A percentile compares a stretch with the other conserved stretches of the same genome.
phyloP scores from a whole-genome alignment of 2,888 invertebrate species.

The Folsomia manolachei region DNA sequence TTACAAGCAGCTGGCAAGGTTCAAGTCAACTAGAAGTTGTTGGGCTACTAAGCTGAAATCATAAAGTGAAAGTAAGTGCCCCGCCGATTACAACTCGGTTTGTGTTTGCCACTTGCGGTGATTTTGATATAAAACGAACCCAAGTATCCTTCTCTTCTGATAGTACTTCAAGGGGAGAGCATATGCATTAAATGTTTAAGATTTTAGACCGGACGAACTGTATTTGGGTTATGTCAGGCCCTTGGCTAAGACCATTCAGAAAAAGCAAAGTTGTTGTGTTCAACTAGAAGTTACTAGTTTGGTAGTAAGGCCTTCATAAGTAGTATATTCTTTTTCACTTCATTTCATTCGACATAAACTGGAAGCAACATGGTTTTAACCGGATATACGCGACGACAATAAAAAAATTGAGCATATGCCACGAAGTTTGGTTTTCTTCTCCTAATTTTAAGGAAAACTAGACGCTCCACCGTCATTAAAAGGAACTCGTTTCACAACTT shows the following conservation, averaged over 20 bases:
- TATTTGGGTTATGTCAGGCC: too few relatives aligned
- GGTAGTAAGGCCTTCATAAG: neutral
- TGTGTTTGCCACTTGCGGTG: too few relatives aligned
- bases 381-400: neutral
- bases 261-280: neutral
- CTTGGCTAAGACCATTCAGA: too few relatives aligned
- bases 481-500: neutral
- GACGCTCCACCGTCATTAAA: too few relatives aligned
- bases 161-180: neutral
- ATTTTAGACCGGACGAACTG: too few relatives aligned
- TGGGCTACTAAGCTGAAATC: too few relatives aligned
- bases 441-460: too few relatives aligned
- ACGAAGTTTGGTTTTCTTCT: too few relatives aligned
- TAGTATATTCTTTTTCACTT: too few relatives aligned
- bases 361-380: neutral
- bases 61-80: neutral
- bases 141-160: neutral
- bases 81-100: neutral
- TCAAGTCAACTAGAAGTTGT: too few relatives aligned
- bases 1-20: neutral
- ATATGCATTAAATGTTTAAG: neutral
- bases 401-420: neutral
- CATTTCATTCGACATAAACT: slow-evolving; percentile 3
- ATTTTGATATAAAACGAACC: too few relatives aligned
- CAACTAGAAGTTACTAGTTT: neutral